phyloP scores from a whole-genome alignment of 2,113 vertebrate species.

The Grantiella picta region DNA sequence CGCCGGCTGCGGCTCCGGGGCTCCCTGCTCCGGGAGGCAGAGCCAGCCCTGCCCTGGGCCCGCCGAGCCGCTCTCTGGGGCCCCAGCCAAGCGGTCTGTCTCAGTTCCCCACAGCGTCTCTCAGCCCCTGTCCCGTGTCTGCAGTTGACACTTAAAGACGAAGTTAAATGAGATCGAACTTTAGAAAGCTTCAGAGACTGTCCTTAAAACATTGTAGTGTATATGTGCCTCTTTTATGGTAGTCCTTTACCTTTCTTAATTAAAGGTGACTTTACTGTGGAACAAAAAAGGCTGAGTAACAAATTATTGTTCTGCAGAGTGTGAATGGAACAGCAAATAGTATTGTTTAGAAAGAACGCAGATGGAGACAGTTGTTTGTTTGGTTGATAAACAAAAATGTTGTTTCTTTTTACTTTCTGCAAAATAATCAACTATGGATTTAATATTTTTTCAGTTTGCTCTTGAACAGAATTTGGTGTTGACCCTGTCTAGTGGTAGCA shows the following conservation, averaged over 20 bases:
- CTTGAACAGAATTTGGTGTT: neutral
- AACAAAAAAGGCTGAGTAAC: neutral
- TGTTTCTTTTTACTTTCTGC: neutral
- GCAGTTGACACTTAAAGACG: neutral
- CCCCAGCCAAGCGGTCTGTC: neutral
- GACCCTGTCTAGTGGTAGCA: no score
- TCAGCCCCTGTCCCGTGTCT: neutral
- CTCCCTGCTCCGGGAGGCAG: no score
- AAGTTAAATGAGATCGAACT: neutral
- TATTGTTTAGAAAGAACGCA: neutral
- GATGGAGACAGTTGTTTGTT: neutral
- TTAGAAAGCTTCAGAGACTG: neutral
- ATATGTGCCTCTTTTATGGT: rapidly evolving
- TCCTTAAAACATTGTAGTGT: rapidly evolving
- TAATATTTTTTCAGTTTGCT: neutral
- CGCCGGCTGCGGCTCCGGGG: neutral
- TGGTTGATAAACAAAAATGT: neutral
- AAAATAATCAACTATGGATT: neutral
- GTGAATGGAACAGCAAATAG: neutral
- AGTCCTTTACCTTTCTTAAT: neutral
- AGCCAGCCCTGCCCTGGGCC: neutral
- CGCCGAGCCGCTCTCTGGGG: neutral
- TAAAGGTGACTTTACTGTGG: neutral
- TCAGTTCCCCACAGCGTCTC: neutral
- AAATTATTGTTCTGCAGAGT: neutral